Evolutionary conservation across 1,140 invertebrate species (phyloP).

Genomic region (Ostrea edulis): DNA sequence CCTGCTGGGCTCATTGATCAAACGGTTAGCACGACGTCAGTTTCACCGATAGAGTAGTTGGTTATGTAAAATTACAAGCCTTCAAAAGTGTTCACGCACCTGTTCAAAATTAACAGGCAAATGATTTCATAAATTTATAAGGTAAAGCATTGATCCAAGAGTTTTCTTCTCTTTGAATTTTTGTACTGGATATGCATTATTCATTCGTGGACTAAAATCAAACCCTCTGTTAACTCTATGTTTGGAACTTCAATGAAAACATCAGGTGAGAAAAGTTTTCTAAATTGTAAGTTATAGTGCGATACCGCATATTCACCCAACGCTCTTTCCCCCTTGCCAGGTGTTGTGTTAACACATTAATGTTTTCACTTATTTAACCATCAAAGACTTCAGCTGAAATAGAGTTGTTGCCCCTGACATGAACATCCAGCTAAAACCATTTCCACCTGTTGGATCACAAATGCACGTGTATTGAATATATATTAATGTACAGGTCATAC

Average conservation of each 20-base stretch:
- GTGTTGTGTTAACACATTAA: background rate
- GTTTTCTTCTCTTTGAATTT: background rate
- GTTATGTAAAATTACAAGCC: conserved; percentile 19
- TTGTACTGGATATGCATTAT: background rate
- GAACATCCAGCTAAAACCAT: background rate
- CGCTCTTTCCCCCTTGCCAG: background rate
- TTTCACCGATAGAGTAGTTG: background rate
- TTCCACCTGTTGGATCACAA: background rate
- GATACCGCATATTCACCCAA: background rate
- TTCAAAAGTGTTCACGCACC: conserved; percentile 2
- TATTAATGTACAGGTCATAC: background rate
- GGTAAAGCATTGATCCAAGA: background rate
- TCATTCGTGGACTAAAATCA: background rate
- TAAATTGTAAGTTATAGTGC: background rate
- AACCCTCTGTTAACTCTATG: background rate
- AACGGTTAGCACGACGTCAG: background rate
- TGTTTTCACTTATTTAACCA: background rate
- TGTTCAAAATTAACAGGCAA: background rate
- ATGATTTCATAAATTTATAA: conserved; percentile 16
- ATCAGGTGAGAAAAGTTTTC: background rate
- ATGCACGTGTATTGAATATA: background rate
- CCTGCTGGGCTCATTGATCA: conserved; percentile 3
- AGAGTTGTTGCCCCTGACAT: background rate
- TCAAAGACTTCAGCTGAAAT: background rate
- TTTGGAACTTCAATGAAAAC: background rate